A percentile compares a stretch with the other conserved stretches of the same genome.
These are phyloP conservation scores for Drosophila quadrilineata DNA, from an alignment of 1,140 invertebrate genomes.

Conservation along the genomic window DNA sequence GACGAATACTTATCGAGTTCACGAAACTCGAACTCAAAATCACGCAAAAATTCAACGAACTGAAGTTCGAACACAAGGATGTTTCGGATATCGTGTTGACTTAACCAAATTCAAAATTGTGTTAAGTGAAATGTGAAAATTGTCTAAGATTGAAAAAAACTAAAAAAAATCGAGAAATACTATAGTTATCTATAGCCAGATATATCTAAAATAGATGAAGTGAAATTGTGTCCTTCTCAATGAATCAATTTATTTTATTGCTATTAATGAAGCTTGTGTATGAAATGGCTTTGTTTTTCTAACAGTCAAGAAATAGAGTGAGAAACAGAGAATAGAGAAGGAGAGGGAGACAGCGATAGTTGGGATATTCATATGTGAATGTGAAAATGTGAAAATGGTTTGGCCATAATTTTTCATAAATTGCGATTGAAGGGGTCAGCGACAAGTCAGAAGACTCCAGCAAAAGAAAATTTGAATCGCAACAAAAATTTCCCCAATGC, in stretches of 20 bases:
- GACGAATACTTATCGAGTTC: conserved; percentile 10
- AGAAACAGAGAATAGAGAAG: too few species aligned
- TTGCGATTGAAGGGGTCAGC: conserved; percentile 39
- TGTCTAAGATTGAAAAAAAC: neutral
- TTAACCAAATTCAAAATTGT: neutral
- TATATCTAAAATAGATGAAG: neutral
- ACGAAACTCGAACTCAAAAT: neutral
- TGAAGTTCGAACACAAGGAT: too few species aligned
- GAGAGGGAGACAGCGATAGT: too few species aligned
- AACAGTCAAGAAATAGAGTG: neutral
- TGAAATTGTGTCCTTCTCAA: conserved; percentile 6
- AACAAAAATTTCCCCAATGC: conserved; percentile 9
- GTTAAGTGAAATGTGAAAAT: neutral
- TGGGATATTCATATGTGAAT: too few species aligned
- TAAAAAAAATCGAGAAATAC: neutral
- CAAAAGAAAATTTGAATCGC: conserved; percentile 44
- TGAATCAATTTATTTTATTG: conserved; percentile 33
- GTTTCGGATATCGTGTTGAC: too few species aligned
- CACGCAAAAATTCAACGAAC: too few species aligned
- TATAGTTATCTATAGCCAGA: neutral
- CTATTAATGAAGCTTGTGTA: conserved; percentile 35
- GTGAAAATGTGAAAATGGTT: conserved; percentile 49
- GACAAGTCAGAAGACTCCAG: conserved; percentile 19
- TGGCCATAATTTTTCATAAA: conserved; percentile 49
- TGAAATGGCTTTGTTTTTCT: conserved; percentile 52